A percentile compares a stretch with the other conserved stretches of the same genome.
phyloP scores from a whole-genome alignment of 2,797 vertebrate genomes.

The Karalla daura region DNA sequence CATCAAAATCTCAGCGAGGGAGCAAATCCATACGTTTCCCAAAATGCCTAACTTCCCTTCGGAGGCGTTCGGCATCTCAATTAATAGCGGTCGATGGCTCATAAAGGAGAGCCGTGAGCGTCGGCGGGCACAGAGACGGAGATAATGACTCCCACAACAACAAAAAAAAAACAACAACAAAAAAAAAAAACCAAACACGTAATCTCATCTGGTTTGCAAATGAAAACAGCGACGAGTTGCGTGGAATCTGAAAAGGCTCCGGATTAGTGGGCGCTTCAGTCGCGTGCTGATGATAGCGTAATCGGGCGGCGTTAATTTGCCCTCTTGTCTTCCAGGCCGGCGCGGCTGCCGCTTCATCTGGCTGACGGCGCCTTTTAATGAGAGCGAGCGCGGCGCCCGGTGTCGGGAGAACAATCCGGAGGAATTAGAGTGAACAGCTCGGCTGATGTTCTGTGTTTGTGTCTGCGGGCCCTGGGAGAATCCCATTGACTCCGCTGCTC shows the following conservation, averaged over 20 bases:
- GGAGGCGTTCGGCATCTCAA: constrained; percentile 25
- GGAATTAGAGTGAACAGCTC: constrained; percentile 71
- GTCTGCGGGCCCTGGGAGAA: constrained; percentile 69
- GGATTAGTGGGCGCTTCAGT: constrained; percentile 52
- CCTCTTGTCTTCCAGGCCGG: constrained; percentile 46
- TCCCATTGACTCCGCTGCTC: constrained; percentile 72
- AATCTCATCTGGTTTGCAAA: constrained; percentile 41
- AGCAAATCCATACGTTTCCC: neutral
- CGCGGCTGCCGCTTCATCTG: constrained; percentile 59
- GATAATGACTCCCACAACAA: constrained; percentile 35
- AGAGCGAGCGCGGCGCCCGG: constrained; percentile 61
- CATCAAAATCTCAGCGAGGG: constrained; percentile 16
- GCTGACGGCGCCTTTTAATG: constrained; percentile 71
- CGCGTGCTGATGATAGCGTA: constrained; percentile 42
- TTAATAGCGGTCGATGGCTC: constrained; percentile 42
- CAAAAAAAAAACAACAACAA: too few species aligned
- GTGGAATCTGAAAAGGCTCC: constrained; percentile 36
- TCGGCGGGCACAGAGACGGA: constrained; percentile 41
- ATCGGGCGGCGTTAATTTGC: constrained; percentile 51
- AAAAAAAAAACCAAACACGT: too few species aligned
- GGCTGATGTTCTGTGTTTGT: constrained; percentile 72
- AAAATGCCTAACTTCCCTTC: constrained; percentile 5
- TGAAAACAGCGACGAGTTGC: constrained; percentile 57
- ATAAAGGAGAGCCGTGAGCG: constrained; percentile 36
- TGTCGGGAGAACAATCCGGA: constrained; percentile 74